These are phyloP conservation scores for Scylla paramamosain DNA, from an alignment of 1,140 invertebrate genomes.

Conservation along the genomic window DNA sequence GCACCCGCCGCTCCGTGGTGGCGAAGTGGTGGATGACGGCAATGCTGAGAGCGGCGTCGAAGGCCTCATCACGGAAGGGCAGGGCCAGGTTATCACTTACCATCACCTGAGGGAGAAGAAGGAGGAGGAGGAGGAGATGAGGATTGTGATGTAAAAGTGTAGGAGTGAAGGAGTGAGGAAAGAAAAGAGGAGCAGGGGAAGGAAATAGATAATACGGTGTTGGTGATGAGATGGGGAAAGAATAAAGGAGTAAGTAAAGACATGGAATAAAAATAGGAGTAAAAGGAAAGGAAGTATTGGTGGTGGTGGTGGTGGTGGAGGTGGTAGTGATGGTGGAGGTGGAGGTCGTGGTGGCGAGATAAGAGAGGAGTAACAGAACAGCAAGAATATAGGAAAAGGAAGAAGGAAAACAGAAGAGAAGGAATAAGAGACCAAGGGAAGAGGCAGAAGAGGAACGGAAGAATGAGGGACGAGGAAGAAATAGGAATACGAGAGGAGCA, in stretches of 20 bases:
- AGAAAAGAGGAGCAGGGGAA: neutral
- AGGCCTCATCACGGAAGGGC: slow-evolving; percentile 94
- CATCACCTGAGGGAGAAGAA: slow-evolving; percentile 85
- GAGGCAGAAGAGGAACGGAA: neutral
- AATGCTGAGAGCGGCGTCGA: slow-evolving; percentile 96
- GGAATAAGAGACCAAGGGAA: neutral
- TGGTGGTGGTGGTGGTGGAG: too few relatives aligned
- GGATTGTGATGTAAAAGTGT: neutral
- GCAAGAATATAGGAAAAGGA: neutral
- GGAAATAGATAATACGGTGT: neutral
- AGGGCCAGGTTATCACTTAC: slow-evolving; percentile 93
- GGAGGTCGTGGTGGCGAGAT: too few relatives aligned
- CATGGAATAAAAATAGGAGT: neutral
- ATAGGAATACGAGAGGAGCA: neutral
- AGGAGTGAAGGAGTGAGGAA: neutral
- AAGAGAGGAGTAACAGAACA: too few relatives aligned
- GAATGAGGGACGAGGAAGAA: neutral
- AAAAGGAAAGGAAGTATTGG: too few relatives aligned
- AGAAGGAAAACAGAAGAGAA: neutral
- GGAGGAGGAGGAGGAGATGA: neutral
- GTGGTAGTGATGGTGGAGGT: too few relatives aligned
- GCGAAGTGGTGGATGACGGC: slow-evolving; percentile 96
- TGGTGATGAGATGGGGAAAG: neutral
- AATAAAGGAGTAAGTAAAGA: neutral
- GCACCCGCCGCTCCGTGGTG: slow-evolving; percentile 92